These are phyloP conservation scores for Indicator maculatus DNA, from an alignment of 2,113 vertebrate species.

Conservation along the genomic window DNA sequence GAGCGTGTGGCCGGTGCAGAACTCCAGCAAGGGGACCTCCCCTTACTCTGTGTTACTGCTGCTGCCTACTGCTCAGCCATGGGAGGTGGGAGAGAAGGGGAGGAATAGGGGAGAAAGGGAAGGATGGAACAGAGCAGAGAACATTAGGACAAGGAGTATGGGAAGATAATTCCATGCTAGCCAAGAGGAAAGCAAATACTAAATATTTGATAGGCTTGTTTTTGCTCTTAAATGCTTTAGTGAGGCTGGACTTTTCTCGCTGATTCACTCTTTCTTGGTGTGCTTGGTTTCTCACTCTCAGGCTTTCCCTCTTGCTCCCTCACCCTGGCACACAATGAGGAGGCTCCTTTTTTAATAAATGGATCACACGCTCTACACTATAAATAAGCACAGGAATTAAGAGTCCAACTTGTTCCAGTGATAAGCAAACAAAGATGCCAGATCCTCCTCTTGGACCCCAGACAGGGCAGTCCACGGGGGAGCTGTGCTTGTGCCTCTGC, in stretches of 20 bases:
- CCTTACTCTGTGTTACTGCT: neutral
- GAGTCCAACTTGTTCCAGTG: slow-evolving; percentile 53
- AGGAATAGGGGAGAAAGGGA: neutral
- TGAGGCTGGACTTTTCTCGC: slow-evolving; percentile 42
- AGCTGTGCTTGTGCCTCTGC: neutral
- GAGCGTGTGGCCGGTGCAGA: neutral
- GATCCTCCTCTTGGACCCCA: slow-evolving; percentile 17
- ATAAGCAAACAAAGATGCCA: slow-evolving; percentile 63
- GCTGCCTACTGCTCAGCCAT: neutral
- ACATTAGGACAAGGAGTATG: neutral
- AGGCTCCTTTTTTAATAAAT: slow-evolving; percentile 58
- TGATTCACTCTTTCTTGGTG: slow-evolving; percentile 57
- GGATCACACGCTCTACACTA: slow-evolving; percentile 61
- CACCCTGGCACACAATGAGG: slow-evolving; percentile 42
- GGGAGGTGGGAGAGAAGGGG: neutral
- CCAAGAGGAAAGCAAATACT: slow-evolving; percentile 48
- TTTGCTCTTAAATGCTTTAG: slow-evolving; percentile 48
- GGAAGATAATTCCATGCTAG: slow-evolving; percentile 31
- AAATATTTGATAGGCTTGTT: slow-evolving; percentile 69
- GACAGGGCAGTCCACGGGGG: slow-evolving; percentile 19
- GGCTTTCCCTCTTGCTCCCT: slow-evolving; percentile 46
- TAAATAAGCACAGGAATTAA: slow-evolving; percentile 69
- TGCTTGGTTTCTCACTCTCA: slow-evolving; percentile 27
- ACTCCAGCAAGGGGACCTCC: neutral
- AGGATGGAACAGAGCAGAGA: neutral